phyloP scores from a whole-genome alignment of 2,797 vertebrate genomes.

The Gymnodraco acuticeps region DNA sequence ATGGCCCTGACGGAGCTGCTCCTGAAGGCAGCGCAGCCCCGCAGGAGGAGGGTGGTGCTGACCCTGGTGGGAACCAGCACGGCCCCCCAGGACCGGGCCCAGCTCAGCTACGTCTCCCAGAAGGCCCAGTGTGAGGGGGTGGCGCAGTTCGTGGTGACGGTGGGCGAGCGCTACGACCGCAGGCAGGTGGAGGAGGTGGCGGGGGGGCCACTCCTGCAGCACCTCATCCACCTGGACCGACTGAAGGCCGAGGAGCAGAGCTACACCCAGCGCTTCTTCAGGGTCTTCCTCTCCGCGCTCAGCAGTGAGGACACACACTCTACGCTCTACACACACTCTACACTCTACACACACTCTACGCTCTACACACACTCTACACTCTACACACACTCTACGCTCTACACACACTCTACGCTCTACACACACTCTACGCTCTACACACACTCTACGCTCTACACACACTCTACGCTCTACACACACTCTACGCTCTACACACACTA shows the following conservation, averaged over 20 bases:
- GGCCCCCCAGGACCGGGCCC: conserved; percentile 77
- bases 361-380: no score
- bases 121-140: conserved; percentile 89
- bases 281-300: conserved; percentile 87
- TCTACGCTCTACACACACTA: no score
- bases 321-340: no score
- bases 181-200: conserved; percentile 81
- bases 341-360: no score
- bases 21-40: conserved; percentile 65
- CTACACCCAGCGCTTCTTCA: conserved; percentile 84
- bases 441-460: no score
- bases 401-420: no score
- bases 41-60: conserved; percentile 82
- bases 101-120: conserved; percentile 77
- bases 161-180: conserved; percentile 79
- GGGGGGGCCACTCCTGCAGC: conserved; percentile 85
- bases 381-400: no score
- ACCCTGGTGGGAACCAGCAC: conserved; percentile 83
- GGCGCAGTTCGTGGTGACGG: conserved; percentile 84
- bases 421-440: no score
- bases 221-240: conserved; percentile 80
- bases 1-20: conserved; percentile 81
- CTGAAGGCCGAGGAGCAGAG: conserved; percentile 73
- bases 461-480: no score
- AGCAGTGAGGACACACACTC: conserved; percentile 80